Evolutionary conservation across 2,888 invertebrate genomes (phyloP).

Genomic region (Cheilosia soror): DNA sequence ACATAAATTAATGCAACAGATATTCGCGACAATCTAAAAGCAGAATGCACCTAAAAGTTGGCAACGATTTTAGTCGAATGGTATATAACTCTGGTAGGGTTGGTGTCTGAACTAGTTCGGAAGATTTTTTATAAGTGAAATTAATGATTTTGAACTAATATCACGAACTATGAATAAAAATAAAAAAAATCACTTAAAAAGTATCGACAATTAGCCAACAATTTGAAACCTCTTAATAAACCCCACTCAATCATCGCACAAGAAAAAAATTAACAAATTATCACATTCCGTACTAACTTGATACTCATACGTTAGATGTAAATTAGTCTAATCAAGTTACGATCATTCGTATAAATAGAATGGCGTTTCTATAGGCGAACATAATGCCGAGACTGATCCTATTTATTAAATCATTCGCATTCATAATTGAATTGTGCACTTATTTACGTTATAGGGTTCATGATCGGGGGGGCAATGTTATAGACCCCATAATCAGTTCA

Average conservation of each 20-base stretch:
- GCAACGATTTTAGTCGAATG: too few species aligned
- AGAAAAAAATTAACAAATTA: slow-evolving; percentile 13
- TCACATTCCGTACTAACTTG: slow-evolving; percentile 7
- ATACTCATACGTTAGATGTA: slow-evolving; percentile 12
- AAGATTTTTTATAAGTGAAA: too few species aligned
- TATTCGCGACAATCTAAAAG: too few species aligned
- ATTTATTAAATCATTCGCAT: slow-evolving; percentile 9
- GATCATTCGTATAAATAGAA: slow-evolving; percentile 24
- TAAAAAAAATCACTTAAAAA: neutral
- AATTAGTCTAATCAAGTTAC: slow-evolving; percentile 21
- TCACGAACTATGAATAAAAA: too few species aligned
- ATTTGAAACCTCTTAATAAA: slow-evolving; percentile 1
- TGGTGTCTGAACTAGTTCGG: too few species aligned
- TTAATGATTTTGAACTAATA: too few species aligned
- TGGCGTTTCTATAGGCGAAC: neutral
- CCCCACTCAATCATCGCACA: neutral
- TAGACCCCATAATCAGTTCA: neutral
- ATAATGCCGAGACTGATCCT: neutral
- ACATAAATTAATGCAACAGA: too few species aligned
- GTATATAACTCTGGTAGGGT: too few species aligned
- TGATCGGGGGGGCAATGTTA: neutral
- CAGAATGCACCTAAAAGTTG: too few species aligned
- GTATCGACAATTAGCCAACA: neutral
- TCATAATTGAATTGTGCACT: neutral
- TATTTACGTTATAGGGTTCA: neutral